Percentiles rank a stretch among this genome's conserved stretches.
phyloP scores from a whole-genome alignment of 2,797 vertebrate species.

The Garrulus glandarius region DNA sequence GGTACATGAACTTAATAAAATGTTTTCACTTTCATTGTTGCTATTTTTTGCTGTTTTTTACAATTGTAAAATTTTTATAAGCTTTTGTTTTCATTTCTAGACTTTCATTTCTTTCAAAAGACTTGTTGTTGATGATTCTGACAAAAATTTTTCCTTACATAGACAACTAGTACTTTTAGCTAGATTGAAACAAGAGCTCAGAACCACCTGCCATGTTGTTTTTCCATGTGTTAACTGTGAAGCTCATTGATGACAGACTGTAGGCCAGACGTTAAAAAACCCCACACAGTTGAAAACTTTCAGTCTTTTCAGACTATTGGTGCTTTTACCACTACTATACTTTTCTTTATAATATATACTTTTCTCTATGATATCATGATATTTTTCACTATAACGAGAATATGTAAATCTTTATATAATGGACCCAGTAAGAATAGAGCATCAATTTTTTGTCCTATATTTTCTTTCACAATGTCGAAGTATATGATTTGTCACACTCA shows the following conservation, averaged over 20 bases:
- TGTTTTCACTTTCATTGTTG: not conserved
- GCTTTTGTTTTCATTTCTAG: not conserved
- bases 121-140: not conserved
- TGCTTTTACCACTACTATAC: not conserved
- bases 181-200: not conserved
- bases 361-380: not conserved
- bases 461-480: not conserved
- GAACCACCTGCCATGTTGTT: not conserved
- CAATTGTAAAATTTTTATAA: not conserved
- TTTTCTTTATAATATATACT: not conserved
- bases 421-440: not conserved
- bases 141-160: not conserved
- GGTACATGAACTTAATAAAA: not conserved
- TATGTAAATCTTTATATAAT: not conserved
- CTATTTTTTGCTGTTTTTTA: not conserved
- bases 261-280: not conserved
- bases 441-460: not conserved
- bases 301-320: not conserved
- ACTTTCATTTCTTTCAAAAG: not conserved
- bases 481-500: not conserved
- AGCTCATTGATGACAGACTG: not conserved
- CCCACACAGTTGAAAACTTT: not conserved
- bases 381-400: not conserved
- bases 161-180: not conserved
- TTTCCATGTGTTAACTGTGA: not conserved